Base-by-base conservation (phyloP, 2,888 invertebrate genomes). In the Podotricha telesiphe region DNA sequence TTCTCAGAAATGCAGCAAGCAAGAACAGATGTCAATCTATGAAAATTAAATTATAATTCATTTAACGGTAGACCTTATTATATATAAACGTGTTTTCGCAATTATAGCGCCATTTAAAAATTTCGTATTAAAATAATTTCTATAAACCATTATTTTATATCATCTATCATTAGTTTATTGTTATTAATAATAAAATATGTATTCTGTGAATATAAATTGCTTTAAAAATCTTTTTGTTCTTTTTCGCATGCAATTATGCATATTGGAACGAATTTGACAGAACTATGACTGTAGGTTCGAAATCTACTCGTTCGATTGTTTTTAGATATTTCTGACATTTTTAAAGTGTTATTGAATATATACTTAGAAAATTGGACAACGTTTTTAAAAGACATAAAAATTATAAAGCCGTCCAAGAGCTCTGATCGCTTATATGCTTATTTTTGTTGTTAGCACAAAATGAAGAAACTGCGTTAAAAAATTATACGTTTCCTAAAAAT, bases 21-120 rank as follows among this genome's bases (percentile, higher is more conserved):
- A 50, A 63, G 67, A 71, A 69, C 64, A 71, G 69, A 69, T 63
- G 64, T 64, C 56, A 67, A 71, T 71, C 71, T 71, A 64, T 66
- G 63, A 69, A 71, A 69, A 69, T 68, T 69, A 66, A 71, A 67
- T 67, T 61, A 53, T 45, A 48, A 56, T 61, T 66, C 34, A 66
- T 56, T 66, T 66, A 48, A 19, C 56, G 20, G 17, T 42, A 20
- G 22, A 53, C 55, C 55, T 55, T 34, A 53, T 19, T 19, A 61
- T 34, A 34, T 34, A 53, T 19, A 34, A 61, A 22, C 28, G 19
- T 61, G 51, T 61, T 51, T 28, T 15, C 17, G 1, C 61, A 53
- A 67, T 61, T 67, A 13, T 15, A 37, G 13, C 19, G 62, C 19
- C 20, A 19, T 42, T 42, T 45, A 22, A 59, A n/a, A 17, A 42